Evolutionary conservation across 2,888 invertebrate species (phyloP).

Genomic region (Phoenoteleia sp.): DNA sequence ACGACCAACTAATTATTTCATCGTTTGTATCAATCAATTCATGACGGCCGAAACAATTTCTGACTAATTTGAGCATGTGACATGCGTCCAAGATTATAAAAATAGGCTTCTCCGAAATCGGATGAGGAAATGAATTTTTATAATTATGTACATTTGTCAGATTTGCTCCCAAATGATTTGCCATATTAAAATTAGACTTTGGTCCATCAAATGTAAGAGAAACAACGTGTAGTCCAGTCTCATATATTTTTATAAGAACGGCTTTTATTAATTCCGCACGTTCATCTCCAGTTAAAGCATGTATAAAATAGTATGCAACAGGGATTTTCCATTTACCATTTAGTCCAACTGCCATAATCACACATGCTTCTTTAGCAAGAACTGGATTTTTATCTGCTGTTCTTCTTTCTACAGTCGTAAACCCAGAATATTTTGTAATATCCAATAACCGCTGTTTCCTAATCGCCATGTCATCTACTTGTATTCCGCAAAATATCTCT

Average conservation of each 20-base stretch:
- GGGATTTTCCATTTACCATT: slow-evolving; percentile 58
- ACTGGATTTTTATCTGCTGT: not conserved
- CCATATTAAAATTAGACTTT: slow-evolving; percentile 40
- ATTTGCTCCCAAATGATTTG: slow-evolving; percentile 29
- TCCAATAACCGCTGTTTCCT: not conserved
- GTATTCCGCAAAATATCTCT: slow-evolving; percentile 28
- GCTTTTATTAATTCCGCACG: slow-evolving; percentile 17
- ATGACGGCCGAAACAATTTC: slow-evolving; percentile 40
- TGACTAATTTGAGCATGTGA: slow-evolving; percentile 53
- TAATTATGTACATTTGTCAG: slow-evolving; percentile 4
- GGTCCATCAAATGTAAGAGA: slow-evolving; percentile 57
- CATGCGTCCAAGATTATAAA: slow-evolving; percentile 42
- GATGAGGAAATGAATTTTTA: slow-evolving; percentile 4
- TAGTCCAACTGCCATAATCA: slow-evolving; percentile 47
- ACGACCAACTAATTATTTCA: slow-evolving; percentile 65
- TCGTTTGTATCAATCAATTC: slow-evolving; percentile 37
- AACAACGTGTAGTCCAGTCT: slow-evolving; percentile 24
- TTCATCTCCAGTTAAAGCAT: slow-evolving; percentile 28
- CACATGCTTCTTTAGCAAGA: slow-evolving; percentile 62
- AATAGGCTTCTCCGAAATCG: slow-evolving; percentile 6
- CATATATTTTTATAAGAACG: slow-evolving; percentile 35
- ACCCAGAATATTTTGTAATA: slow-evolving; percentile 28
- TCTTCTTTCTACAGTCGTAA: not conserved
- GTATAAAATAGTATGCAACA: slow-evolving; percentile 46
- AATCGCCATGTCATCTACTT: slow-evolving; percentile 51